phyloP scores from a whole-genome alignment of 2,888 invertebrate species.

The Polydrusus pterygomalis region DNA sequence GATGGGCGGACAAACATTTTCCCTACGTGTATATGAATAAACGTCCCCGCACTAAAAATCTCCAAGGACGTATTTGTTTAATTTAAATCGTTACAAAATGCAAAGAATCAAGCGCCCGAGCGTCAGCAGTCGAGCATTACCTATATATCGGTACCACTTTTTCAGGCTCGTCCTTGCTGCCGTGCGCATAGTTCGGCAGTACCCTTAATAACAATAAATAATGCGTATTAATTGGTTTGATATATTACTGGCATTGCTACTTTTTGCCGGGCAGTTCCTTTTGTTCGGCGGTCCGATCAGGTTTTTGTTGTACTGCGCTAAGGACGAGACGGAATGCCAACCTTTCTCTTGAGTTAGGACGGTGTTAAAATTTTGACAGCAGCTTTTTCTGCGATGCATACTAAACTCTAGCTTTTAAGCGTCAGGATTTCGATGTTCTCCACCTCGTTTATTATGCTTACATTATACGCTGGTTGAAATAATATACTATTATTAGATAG shows the following conservation, averaged over 20 bases:
- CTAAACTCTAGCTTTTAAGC: neutral
- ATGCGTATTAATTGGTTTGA: constrained; percentile 72
- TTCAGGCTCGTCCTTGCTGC: constrained; percentile 35
- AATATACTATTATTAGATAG: no score
- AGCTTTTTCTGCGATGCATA: constrained; percentile 57
- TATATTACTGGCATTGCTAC: constrained; percentile 67
- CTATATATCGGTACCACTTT: constrained; percentile 41
- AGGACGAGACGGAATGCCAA: constrained; percentile 39
- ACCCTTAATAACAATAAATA: constrained; percentile 70
- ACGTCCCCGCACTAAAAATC: no score
- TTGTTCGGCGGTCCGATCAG: constrained; percentile 32
- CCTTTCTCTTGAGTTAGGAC: constrained; percentile 25
- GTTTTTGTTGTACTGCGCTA: constrained; percentile 34
- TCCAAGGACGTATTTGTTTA: neutral
- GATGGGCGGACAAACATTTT: no score
- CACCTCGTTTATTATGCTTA: no score
- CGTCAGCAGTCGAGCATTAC: constrained; percentile 50
- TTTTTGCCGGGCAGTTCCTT: constrained; percentile 47
- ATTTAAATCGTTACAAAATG: constrained; percentile 28
- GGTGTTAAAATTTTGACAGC: constrained; percentile 54
- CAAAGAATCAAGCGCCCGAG: constrained; percentile 42
- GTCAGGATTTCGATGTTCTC: neutral
- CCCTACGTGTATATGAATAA: no score
- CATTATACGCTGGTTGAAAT: no score
- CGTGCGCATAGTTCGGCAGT: constrained; percentile 68